Percentiles rank a stretch among this genome's conserved stretches.
Conservation (phyloP, 2,797 vertebrate species). For the Tarsius wallacei region DNA sequence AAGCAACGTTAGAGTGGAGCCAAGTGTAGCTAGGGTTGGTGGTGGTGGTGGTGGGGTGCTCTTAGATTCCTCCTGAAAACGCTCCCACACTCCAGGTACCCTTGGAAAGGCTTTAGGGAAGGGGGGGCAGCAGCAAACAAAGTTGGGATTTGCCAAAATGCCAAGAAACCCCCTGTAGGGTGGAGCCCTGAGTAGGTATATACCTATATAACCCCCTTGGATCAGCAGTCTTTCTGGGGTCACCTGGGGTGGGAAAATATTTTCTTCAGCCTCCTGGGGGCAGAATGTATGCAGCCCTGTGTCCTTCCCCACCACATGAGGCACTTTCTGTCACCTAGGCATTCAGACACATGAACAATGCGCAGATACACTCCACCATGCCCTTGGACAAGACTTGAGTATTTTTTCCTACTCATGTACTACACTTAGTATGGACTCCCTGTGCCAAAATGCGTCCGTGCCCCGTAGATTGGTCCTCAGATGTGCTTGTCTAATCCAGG, state of each 20-base stretch:
- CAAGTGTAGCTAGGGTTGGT: no score
- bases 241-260: no score
- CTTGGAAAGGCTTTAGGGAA: neutral
- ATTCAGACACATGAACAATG: accelerated
- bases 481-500: neutral
- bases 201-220: accelerated
- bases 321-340: neutral
- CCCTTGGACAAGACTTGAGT: neutral
- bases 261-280: neutral
- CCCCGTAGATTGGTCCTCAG: neutral
- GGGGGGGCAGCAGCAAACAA: neutral
- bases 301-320: neutral
- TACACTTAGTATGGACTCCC: accelerated
- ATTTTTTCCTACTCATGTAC: neutral
- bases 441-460: accelerated
- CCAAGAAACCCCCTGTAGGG: neutral
- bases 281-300: no score
- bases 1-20: accelerated
- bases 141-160: neutral
- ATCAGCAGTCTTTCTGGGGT: neutral
- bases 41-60: neutral
- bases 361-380: accelerated
- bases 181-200: no score
- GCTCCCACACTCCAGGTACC: neutral
- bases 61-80: neutral